Evolutionary conservation across 2,888 invertebrate genomes (phyloP), one percentile per base, ranked within the genome.

Genomic region (Ametastegia equiseti): DNA sequence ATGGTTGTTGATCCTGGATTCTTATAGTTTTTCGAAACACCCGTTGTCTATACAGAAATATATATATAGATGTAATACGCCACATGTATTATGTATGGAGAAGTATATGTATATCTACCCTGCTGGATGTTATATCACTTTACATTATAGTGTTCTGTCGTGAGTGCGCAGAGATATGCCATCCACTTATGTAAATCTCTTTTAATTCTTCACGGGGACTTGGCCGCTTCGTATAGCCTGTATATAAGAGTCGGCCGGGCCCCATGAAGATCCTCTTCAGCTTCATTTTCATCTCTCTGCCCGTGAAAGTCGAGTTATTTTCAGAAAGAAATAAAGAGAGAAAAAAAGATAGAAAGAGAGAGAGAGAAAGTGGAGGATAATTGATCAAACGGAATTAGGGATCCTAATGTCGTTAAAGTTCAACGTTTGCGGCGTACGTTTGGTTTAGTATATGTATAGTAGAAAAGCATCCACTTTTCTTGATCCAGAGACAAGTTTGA

Each of bases 141-240:
- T 57, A 54, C 73, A 75, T 82, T 81, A 82, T 77, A 79, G 78
- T 81, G 75, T 71, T 75, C 80, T 57, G 47, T 45, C 50, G 33
- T 39, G 81, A 75, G 81, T 82, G 81, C 80, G 77, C 81, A 78
- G 39, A 80, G 81, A 50, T 75, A 80, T 80, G 80, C 77, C 73
- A 79, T 71, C 65, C 83, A 83, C 83, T 85, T 85, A 85, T 85
- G 85, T 83, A 85, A 86, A 86, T 85, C 81, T 77, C 79, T 67
- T 79, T 82, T 82, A 83, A 86, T 84, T 84, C 84, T 84, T 85
- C 73, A 65, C 54, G 71, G 71, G 33, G 54, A 36, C 33, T 47
- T 9, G 39, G 39, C 11, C 5, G n/a, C 11, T 54, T 6, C 9
- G 42, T 54, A 54, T n/a, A 54, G 15, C 9, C 54, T n/a, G n/a